These are phyloP conservation scores for Sweltsa coloradensis DNA, from an alignment of 1,140 invertebrate genomes.

Conservation along the genomic window DNA sequence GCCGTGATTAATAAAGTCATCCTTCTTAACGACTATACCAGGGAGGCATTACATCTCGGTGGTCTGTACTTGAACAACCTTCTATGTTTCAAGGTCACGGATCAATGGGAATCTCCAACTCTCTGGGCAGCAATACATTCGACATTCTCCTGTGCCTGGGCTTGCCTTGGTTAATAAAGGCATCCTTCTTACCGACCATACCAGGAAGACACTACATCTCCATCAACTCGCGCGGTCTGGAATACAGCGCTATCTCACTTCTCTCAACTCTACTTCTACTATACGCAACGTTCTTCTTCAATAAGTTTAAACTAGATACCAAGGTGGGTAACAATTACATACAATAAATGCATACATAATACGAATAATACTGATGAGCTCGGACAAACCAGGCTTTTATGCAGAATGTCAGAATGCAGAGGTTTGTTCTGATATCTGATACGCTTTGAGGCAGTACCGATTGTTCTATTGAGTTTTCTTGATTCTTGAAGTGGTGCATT, in stretches of 20 bases:
- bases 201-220: constrained; percentile 55
- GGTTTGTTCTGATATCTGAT: too few relatives aligned
- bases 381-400: too few relatives aligned
- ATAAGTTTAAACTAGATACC: constrained; percentile 67
- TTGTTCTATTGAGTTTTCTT: too few relatives aligned
- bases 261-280: constrained; percentile 62
- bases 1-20: constrained; percentile 72
- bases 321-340: too few relatives aligned
- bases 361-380: too few relatives aligned
- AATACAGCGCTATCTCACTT: constrained; percentile 69
- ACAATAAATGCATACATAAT: too few relatives aligned
- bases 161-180: constrained; percentile 76
- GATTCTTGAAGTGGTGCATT: too few relatives aligned
- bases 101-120: constrained; percentile 82
- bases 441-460: too few relatives aligned
- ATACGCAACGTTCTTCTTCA: constrained; percentile 61
- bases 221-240: constrained; percentile 68
- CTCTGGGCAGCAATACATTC: constrained; percentile 82
- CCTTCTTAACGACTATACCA: constrained; percentile 55
- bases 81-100: constrained; percentile 68
- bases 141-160: constrained; percentile 75
- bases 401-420: too few relatives aligned
- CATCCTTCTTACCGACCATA: constrained; percentile 55
- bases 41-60: constrained; percentile 56
- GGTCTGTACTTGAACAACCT: too few relatives aligned